Conservation (phyloP, 2,113 vertebrate species). For the Hypanus sabinus region DNA sequence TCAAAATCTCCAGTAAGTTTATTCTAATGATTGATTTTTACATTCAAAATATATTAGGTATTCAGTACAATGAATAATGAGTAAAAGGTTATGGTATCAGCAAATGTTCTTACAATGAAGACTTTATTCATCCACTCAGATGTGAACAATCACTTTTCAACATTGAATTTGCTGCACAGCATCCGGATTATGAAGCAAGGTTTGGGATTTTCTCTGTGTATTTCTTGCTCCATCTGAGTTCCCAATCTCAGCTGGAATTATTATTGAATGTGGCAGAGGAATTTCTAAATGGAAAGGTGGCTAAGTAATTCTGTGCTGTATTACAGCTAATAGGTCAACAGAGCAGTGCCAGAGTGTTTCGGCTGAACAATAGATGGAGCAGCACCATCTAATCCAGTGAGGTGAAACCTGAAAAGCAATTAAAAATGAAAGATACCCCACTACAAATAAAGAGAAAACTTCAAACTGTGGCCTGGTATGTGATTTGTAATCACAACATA, state of each 20-base stretch:
- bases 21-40: not conserved
- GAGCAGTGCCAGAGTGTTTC: not conserved
- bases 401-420: not conserved
- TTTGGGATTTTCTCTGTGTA: not conserved
- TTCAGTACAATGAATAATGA: not conserved
- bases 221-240: not conserved
- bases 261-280: not conserved
- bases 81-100: not conserved
- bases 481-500: not conserved
- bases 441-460: not conserved
- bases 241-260: not conserved
- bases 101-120: not conserved
- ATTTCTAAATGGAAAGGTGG: not conserved
- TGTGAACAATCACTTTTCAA: not conserved
- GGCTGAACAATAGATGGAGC: no score
- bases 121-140: not conserved
- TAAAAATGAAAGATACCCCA: not conserved
- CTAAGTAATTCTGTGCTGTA: not conserved
- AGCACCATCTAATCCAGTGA: not conserved
- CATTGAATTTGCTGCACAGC: not conserved
- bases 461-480: not conserved
- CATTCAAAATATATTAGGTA: conserved; percentile 11
- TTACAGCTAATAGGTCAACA: no score
- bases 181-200: not conserved
- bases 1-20: not conserved